phyloP scores from a whole-genome alignment of 2,888 invertebrate species.

The Oligia strigilis region DNA sequence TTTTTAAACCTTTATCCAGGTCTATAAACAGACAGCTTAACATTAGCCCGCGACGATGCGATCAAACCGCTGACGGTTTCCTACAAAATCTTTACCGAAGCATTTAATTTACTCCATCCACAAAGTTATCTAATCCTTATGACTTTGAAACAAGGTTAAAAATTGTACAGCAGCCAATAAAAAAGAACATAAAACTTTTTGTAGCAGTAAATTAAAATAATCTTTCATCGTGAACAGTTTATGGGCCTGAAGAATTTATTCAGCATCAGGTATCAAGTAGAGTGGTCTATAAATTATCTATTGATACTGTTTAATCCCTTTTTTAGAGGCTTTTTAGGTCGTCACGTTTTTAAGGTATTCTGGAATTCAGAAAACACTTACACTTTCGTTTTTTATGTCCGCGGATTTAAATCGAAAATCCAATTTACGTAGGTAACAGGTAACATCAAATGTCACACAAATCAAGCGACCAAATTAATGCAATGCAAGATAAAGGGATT shows the following conservation, averaged over 20 bases:
- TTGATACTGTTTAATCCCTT: constrained; percentile 60
- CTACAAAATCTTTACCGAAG: constrained; percentile 49
- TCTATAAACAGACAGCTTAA: constrained; percentile 12
- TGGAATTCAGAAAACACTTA: not conserved
- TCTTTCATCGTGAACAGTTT: constrained; percentile 62
- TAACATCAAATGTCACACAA: not conserved
- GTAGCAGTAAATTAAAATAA: constrained; percentile 67
- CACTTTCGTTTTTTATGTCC: not conserved
- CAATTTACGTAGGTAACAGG: not conserved
- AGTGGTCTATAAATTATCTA: constrained; percentile 66
- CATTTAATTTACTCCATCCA: constrained; percentile 37
- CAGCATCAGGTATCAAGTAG: constrained; percentile 58
- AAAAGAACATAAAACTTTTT: constrained; percentile 52
- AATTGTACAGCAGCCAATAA: constrained; percentile 10
- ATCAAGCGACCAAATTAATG: not conserved
- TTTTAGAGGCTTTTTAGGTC: constrained; percentile 41
- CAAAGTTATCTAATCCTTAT: constrained; percentile 7
- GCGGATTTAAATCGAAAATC: not conserved
- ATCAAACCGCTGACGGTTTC: constrained; percentile 26
- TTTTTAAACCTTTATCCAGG: not conserved
- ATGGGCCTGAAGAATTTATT: constrained; percentile 61
- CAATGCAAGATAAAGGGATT: not conserved
- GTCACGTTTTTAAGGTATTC: constrained; percentile 3
- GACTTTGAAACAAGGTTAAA: constrained; percentile 6
- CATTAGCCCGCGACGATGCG: constrained; percentile 19